Evolutionary conservation across 2,888 invertebrate species (phyloP), one percentile per base, ranked within the genome.

Genomic region (Laspeyria flexula): DNA sequence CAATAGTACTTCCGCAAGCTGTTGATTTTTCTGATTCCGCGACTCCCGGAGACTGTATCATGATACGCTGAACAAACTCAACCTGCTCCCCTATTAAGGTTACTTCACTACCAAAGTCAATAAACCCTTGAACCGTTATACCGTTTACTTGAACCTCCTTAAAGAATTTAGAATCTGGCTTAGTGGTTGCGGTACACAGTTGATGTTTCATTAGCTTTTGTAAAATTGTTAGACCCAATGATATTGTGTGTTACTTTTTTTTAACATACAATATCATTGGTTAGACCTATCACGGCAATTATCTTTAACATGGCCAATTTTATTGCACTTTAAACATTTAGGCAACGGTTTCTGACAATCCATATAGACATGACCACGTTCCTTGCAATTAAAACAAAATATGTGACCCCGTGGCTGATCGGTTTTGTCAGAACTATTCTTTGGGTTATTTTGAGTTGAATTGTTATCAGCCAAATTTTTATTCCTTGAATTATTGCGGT

Each of bases 361-460:
- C 4, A 11, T 6, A 16, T 25, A 33, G 7, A 13, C 11, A 31
- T 44, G 52, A 6, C 46, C 46, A n/a, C 11, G 27, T 30, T 42
- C 31, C 34, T 43, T 42, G 27, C 52, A 52, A 34, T 46, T 46
- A 9, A 39, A 46, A 11, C 52, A 52, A 3, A 46, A 27, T 25
- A 38, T 12, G n/a, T 15, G 15, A 25, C 25, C 25, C 6, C 11
- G 21, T 3, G 25, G 1, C 11, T 23, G 21, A 12, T 21, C 9
- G 3, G 25, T 1, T 7, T 25, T 25, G 9, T 25, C 9, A 7
- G 25, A 7, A 7, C 7, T 25, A 7, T 7, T 7, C 25, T 25
- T 6, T n/a, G n/a, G n/a, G 9, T 3, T 1, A 25, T 25, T 25
- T 25, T 21, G 21, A 3, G 3, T 5, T 3, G 25, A 25, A 7